phyloP scores from a whole-genome alignment of 92 coral and sea anemone genomes.

The Scolanthus callimorphus region DNA sequence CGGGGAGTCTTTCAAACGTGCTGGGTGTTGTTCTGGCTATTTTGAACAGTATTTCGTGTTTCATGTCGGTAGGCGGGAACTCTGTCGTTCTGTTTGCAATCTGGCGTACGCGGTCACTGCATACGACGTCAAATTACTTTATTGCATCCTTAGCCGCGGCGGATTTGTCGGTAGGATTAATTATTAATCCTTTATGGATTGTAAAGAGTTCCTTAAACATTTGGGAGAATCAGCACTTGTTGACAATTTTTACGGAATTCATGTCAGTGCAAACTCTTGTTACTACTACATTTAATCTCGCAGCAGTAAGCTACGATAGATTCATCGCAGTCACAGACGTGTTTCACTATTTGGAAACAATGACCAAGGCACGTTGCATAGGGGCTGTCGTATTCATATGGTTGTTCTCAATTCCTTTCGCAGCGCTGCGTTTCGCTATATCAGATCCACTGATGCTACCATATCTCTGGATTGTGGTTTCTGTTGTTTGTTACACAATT shows the following conservation, averaged over 20 bases:
- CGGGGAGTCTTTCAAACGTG: constrained; percentile 29
- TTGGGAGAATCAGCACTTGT: constrained; percentile 61
- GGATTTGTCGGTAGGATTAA: constrained; percentile 61
- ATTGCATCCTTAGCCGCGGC: constrained; percentile 69
- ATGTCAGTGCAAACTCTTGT: constrained; percentile 70
- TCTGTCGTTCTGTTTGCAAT: constrained; percentile 41
- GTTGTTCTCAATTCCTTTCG: constrained; percentile 54
- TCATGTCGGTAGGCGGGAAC: constrained; percentile 63
- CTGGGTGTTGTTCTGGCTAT: constrained; percentile 38
- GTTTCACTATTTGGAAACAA: constrained; percentile 24
- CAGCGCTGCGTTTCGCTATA: constrained; percentile 42
- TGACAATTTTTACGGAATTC: constrained; percentile 55
- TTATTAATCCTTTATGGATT: constrained; percentile 66
- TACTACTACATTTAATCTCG: constrained; percentile 59
- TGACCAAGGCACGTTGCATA: constrained; percentile 44
- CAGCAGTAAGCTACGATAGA: constrained; percentile 60
- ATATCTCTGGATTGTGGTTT: constrained; percentile 54
- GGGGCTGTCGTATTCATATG: constrained; percentile 30
- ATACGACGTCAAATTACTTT: constrained; percentile 62
- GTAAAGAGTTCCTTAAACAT: constrained; percentile 58
- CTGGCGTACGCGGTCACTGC: constrained; percentile 43
- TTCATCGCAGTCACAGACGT: constrained; percentile 53
- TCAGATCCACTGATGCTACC: constrained; percentile 52
- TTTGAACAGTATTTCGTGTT: constrained; percentile 42
- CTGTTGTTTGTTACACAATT: constrained; percentile 48